Base-by-base conservation (phyloP, 2,113 vertebrate species). In the Phaetusa simplex region DNA sequence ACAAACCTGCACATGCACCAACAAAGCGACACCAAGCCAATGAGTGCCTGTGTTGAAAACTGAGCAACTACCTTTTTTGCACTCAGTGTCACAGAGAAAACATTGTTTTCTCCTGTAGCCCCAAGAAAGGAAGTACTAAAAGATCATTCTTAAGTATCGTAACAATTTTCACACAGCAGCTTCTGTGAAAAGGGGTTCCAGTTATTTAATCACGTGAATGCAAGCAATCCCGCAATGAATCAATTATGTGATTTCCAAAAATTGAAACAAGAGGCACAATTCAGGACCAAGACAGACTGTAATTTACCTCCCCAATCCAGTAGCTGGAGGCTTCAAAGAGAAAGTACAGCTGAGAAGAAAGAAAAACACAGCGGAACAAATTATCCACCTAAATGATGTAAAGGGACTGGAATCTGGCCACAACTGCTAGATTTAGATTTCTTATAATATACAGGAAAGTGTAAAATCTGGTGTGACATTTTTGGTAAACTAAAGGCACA, bases 291-390 rank as follows among this genome's bases (percentile, higher is more conserved):
- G 29, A 86, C 8, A 94, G 88, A 87, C 34, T 42, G 22, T 36
- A 87, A 95, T 97, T 93, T 95, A 95, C 94, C 91, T 97, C 88
- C 53, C n/a, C 73, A 70, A 58, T 27, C 56, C 91, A 94, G 97
- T 96, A 97, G 96, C 94, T 84, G 67, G 73, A 97, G 73, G 93
- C 91, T 97, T 95, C 95, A 95, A 96, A 97, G 81, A 70, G 81
- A 95, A 93, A 92, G 49, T 58, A 89, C 86, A 95, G 88, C 83
- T 82, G 94, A 96, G 66, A 96, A 87, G 77, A 94, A 96, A 95
- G 89, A n/a, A 93, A 96, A 95, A 91, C 82, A 87, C 59, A 91
- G 86, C 13, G 49, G 94, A 96, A 96, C 73, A 93, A 96, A 95
- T 97, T 95, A 95, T 93, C 91, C 76, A 94, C 91, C 86, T 95